These are phyloP conservation scores for Anarhynchus alexandrinus DNA, from an alignment of 2,113 vertebrate species.

Conservation along the genomic window DNA sequence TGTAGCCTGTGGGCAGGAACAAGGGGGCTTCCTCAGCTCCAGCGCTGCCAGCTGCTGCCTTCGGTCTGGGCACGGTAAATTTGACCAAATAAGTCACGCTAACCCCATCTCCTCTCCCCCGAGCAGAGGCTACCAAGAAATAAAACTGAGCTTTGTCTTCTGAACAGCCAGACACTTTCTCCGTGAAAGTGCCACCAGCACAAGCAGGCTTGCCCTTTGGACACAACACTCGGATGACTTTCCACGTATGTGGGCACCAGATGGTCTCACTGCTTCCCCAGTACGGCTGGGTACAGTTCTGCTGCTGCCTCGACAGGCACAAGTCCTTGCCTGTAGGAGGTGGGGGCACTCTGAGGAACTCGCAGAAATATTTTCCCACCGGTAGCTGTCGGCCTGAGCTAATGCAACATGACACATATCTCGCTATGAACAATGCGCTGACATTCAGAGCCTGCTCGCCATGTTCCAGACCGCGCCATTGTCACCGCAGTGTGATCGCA, in stretches of 20 bases:
- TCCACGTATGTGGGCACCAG: neutral
- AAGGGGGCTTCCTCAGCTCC: neutral
- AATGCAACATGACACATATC: slow-evolving; percentile 46
- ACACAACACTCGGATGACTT: neutral
- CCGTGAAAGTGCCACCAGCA: neutral
- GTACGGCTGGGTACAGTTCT: neutral
- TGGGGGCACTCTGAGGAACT: slow-evolving; percentile 7
- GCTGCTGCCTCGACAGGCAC: neutral
- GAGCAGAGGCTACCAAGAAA: neutral
- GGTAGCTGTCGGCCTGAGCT: slow-evolving; percentile 39
- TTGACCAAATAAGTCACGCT: neutral
- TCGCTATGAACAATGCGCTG: neutral
- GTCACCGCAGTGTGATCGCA: neutral
- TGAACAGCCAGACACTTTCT: neutral
- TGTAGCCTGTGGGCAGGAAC: neutral
- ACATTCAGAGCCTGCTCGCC: slow-evolving; percentile 46
- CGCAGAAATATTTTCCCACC: slow-evolving; percentile 32
- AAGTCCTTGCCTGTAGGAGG: slow-evolving; percentile 36
- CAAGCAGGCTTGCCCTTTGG: neutral
- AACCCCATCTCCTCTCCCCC: neutral
- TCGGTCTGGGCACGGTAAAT: neutral
- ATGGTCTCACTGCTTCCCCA: neutral
- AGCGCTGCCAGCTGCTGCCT: neutral
- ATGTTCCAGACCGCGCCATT: neutral
- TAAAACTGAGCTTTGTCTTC: slow-evolving; percentile 1